Percentiles rank a stretch among this genome's conserved stretches.
phyloP scores from a whole-genome alignment of 2,113 vertebrate species.

The Grallaria varia region DNA sequence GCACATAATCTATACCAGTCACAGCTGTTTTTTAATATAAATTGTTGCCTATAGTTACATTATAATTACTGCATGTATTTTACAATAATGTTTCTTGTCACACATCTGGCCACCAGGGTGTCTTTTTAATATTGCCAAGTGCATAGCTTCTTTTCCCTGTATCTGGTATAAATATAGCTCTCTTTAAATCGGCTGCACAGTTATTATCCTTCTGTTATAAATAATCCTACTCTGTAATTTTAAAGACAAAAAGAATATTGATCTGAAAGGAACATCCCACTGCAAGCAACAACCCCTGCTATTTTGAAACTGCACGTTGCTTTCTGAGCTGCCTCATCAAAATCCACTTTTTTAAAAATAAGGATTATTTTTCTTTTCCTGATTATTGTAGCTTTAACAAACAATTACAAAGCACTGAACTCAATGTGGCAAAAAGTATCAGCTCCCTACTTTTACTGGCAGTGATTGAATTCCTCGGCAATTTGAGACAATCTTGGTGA shows the following conservation, averaged over 20 bases:
- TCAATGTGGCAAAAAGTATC: not conserved
- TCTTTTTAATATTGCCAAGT: not conserved
- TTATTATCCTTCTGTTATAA: not conserved
- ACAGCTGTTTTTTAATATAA: not conserved
- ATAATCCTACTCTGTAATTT: not conserved
- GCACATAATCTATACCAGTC: not conserved
- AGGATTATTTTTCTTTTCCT: not conserved
- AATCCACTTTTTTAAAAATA: not conserved
- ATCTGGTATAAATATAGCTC: not conserved
- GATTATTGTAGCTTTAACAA: not conserved
- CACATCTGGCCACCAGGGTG: not conserved
- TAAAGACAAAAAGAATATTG: constrained; percentile 3
- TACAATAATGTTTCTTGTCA: not conserved
- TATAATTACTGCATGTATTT: not conserved
- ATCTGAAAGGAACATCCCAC: not conserved
- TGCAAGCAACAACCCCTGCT: not conserved
- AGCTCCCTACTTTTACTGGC: not conserved
- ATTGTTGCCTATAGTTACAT: not conserved
- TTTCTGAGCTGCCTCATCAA: not conserved
- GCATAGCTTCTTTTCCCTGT: not conserved
- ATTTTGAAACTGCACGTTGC: not conserved
- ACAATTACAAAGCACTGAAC: not conserved
- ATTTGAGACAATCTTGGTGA: not conserved
- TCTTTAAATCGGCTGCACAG: not conserved
- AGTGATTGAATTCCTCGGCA: not conserved